Evolutionary conservation across 2,113 vertebrate genomes (phyloP), one percentile per base, ranked within the genome.

Genomic region (Pungitius pungitius): DNA sequence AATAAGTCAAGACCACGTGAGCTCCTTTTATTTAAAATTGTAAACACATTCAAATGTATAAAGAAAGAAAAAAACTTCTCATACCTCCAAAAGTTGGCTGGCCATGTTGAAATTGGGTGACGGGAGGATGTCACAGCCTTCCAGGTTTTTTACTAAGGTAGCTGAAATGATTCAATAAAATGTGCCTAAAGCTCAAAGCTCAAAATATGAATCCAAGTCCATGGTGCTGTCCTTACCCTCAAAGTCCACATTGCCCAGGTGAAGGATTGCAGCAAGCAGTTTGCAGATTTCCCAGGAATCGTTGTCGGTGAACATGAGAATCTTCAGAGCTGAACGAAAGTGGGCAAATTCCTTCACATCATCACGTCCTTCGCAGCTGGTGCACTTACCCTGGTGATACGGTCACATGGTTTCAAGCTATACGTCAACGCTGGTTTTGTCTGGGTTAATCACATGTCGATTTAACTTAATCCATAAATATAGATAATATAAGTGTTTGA

Each of bases 321-420:
- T 96, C 92, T 99, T 99, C 94, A 98, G 94, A 7, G 98, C 96
- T 0, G 98, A 97, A 45, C 95, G 93, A 75, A 99, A 94, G 47
- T 96, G 95, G 17, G 95, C 94, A 0, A 96, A 99, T 61, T 98
- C 96, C 79, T 93, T 94, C 0, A 94, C 80, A 0, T 99, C 98
- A 0, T 95, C 91, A 4, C 94, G 93, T 0, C 96, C 91, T 0
- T 98, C 96, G 0, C 94, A 97, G 60, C 91, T 95, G 20, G 84
- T 95, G 90, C 96, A 97, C 60, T 95, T 93, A 4, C 98, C 97
- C 98, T 99, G 80, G n/a, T 22, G 57, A 73, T 43, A 39, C 10
- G 3, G 77, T 57, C 15, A 81, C 2, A 63, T 2, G 24, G 2
- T 43, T 73, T 30, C 27, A 55, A 52, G 20, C n/a, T 27, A 18